Evolutionary conservation across 2,797 vertebrate species (phyloP).

Genomic region (Gobionotothen gibberifrons): DNA sequence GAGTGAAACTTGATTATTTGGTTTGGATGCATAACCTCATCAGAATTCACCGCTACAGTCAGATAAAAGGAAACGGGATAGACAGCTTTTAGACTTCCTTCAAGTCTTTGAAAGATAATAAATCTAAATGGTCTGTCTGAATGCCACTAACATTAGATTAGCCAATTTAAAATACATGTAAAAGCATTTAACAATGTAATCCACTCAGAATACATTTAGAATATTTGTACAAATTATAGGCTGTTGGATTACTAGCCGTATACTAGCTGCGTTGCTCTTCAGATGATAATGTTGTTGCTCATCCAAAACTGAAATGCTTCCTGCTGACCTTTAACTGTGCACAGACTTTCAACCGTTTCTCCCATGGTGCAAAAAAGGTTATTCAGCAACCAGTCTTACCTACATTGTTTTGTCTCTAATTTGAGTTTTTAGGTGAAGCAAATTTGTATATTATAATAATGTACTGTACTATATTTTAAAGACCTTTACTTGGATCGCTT

Average conservation of each 20-base stretch:
- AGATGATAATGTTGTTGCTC: neutral
- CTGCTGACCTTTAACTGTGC: too few species aligned
- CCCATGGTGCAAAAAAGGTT: too few species aligned
- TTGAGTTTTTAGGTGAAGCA: too few species aligned
- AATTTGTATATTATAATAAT: too few species aligned
- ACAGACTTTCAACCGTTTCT: too few species aligned
- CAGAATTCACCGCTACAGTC: neutral
- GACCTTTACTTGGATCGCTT: too few species aligned
- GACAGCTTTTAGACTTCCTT: neutral
- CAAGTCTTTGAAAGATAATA: neutral
- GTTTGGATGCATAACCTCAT: neutral
- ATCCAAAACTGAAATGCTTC: neutral
- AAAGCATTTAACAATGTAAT: neutral
- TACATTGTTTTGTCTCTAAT: too few species aligned
- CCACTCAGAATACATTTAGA: neutral
- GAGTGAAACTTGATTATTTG: constrained; percentile 2
- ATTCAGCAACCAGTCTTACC: too few species aligned
- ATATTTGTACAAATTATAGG: neutral
- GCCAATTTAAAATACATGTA: neutral
- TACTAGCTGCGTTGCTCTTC: neutral
- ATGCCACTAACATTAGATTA: neutral
- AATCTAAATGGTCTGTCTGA: neutral
- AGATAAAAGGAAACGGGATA: constrained; percentile 3
- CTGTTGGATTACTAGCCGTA: neutral
- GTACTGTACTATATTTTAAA: too few species aligned